Evolutionary conservation across 2,797 vertebrate genomes (phyloP).

Genomic region (Ciconia nigra): DNA sequence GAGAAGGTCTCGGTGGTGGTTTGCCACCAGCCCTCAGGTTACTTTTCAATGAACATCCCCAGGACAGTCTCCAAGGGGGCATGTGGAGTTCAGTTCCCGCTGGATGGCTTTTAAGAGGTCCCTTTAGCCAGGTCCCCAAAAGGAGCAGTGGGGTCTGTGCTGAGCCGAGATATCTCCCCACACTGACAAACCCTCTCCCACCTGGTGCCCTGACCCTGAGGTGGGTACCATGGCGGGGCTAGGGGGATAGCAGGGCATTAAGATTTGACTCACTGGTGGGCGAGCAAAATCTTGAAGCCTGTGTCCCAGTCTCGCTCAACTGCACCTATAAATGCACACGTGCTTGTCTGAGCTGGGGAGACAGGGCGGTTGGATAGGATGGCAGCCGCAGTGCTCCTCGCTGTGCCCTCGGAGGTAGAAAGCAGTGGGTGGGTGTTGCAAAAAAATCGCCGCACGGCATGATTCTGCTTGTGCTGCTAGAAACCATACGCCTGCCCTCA

Average conservation of each 20-base stretch:
- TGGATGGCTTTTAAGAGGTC: neutral
- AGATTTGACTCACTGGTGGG: neutral
- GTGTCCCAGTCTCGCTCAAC: accelerated
- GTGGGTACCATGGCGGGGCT: accelerated
- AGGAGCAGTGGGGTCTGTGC: neutral
- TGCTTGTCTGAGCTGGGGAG: neutral
- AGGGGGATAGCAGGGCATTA: neutral
- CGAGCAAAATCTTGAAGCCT: neutral
- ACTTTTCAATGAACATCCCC: neutral
- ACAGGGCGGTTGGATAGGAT: accelerated
- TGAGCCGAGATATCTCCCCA: neutral
- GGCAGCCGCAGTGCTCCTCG: accelerated
- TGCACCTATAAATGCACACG: neutral
- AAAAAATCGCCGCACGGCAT: accelerated
- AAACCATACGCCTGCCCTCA: neutral
- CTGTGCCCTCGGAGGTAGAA: neutral
- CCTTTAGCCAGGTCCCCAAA: neutral
- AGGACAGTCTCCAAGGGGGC: neutral
- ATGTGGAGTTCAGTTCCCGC: neutral
- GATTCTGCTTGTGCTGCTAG: neutral
- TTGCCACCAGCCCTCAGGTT: neutral
- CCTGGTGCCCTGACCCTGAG: neutral
- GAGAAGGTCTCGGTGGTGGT: accelerated
- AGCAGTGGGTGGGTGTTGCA: neutral
- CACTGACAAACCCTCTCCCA: neutral